phyloP scores from a whole-genome alignment of 1,140 invertebrate genomes.

The Aplysia californica region DNA sequence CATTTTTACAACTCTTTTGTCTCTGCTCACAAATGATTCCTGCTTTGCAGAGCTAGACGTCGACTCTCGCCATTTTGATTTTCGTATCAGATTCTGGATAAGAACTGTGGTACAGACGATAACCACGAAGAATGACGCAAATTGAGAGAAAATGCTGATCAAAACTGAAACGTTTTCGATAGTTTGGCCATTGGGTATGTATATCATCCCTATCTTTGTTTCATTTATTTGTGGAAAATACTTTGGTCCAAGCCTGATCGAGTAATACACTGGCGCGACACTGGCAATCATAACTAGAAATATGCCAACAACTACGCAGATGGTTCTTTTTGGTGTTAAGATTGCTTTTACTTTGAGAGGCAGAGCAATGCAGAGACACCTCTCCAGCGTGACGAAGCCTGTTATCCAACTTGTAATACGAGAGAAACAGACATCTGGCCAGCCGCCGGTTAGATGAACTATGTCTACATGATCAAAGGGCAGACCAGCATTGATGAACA shows the following conservation, averaged over 20 bases:
- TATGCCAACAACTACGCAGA: not conserved
- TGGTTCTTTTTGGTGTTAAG: conserved; percentile 8
- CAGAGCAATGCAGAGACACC: conserved; percentile 17
- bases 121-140: conserved; percentile 3
- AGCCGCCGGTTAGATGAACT: not conserved
- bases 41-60: not conserved
- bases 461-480: not conserved
- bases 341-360: no score
- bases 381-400: conserved; percentile 16
- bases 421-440: conserved; percentile 15
- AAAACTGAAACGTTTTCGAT: conserved; percentile 6
- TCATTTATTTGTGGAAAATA: not conserved
- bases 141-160: not conserved
- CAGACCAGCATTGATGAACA: not conserved
- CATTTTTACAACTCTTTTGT: conserved; percentile 9
- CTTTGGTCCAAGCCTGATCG: not conserved
- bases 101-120: conserved; percentile 5
- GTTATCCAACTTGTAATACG: conserved; percentile 13
- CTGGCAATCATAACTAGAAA: conserved; percentile 7
- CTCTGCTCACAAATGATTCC: not conserved
- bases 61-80: conserved; percentile 4
- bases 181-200: not conserved
- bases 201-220: not conserved
- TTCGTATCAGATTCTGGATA: not conserved
- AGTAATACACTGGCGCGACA: not conserved